Conservation (phyloP, 2,113 vertebrate genomes). For the Peromyscus californicus region DNA sequence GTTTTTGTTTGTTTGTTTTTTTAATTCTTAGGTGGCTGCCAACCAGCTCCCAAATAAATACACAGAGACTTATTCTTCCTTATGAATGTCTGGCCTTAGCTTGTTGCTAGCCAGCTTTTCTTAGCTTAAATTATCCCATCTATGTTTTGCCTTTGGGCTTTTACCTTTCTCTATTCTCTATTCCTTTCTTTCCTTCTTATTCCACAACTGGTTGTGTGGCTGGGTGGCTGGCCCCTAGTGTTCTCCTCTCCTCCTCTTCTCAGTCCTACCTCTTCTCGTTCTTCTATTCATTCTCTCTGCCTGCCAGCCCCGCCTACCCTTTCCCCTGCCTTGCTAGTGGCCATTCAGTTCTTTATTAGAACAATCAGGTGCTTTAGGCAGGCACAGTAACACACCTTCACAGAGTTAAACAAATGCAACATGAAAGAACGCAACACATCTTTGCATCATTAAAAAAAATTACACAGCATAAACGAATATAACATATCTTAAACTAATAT, state of each 20-base stretch:
- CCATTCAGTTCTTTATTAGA: neutral
- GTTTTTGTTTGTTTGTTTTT: neutral
- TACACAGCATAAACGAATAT: neutral
- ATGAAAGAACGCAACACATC: neutral
- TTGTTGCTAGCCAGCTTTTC: neutral
- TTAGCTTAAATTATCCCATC: neutral
- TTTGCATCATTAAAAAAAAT: neutral
- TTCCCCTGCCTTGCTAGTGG: neutral
- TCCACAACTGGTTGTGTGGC: neutral
- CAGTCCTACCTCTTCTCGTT: neutral
- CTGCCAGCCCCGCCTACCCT: neutral
- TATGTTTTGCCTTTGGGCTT: neutral
- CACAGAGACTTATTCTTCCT: neutral
- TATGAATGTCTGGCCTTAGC: neutral
- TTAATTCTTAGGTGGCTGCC: neutral
- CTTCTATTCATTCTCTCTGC: neutral
- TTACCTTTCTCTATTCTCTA: neutral
- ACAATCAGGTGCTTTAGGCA: neutral
- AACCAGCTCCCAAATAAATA: neutral
- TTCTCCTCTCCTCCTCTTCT: neutral
- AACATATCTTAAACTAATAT: no score
- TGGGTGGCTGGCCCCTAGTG: neutral
- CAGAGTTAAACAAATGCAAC: neutral
- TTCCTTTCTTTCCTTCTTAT: neutral
- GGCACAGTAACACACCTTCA: neutral